A percentile compares a stretch with the other conserved stretches of the same genome.
phyloP scores from a whole-genome alignment of 2,797 vertebrate genomes.

The Leuciscus waleckii region DNA sequence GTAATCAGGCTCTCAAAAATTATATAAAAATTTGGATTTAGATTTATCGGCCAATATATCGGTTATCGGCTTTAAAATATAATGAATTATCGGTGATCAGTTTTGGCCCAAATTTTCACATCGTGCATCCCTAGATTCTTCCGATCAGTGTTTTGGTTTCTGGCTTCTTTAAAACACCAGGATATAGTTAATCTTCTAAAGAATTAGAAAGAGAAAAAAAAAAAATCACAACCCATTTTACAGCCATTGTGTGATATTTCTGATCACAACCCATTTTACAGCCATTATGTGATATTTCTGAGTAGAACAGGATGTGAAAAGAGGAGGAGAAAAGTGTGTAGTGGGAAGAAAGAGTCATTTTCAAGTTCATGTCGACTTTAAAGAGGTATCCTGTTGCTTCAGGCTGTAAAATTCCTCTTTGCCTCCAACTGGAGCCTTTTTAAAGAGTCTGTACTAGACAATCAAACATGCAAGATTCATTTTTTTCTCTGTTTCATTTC shows the following conservation, averaged over 20 bases:
- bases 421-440: too few species aligned
- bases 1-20: too few species aligned
- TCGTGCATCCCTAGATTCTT: not conserved
- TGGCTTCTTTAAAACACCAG: not conserved
- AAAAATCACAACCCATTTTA: too few species aligned
- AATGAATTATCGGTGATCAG: too few species aligned
- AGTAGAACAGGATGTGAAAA: not conserved
- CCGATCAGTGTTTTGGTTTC: not conserved
- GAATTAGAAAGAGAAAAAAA: too few species aligned
- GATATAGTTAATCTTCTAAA: not conserved
- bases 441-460: not conserved
- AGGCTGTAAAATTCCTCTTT: not conserved
- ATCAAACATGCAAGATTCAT: not conserved
- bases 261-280: too few species aligned
- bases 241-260: too few species aligned
- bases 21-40: too few species aligned
- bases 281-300: too few species aligned
- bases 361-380: not conserved
- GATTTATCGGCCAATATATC: too few species aligned
- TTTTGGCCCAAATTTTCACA: too few species aligned
- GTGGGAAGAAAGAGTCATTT: not conserved
- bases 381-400: not conserved
- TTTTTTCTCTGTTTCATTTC: not conserved
- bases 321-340: not conserved
- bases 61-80: too few species aligned